Base-by-base conservation (phyloP, 2,888 invertebrate genomes). In the Dastarcus helophoroides region DNA sequence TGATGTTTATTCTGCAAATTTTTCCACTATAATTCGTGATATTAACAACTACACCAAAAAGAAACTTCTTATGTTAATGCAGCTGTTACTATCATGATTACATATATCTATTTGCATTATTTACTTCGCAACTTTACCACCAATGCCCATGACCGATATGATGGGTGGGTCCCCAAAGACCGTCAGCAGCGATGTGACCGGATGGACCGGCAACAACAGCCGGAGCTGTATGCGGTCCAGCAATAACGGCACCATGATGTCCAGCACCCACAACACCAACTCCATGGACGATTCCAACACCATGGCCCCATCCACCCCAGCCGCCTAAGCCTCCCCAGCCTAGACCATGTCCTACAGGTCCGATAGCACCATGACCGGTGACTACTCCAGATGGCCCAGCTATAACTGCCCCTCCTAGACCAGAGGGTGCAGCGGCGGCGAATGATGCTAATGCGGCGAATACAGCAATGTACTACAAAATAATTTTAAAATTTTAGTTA, bases 301-400 rank as follows among this genome's bases (percentile, higher is more conserved):
- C 29, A 10, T 13, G 29, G 24, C 33, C 29, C 14, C 16, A 24
- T 4, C 33, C 32, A 8, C 22, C 24, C 17, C 16, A 17, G 16
- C 33, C 33, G n/a, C 23, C 12, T 11, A 28, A 28, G 21, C 13
- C 24, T 12, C 24, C 24, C 33, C 23, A 33, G 9, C 24, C 24
- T 8, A 23, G 9, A 8, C 24, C 24, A 23, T 23, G 24, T 7
- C 24, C 24, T 7, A 19, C 19, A 19, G 19, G 7, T 8, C 6
- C 10, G 9, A 23, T 5, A 6, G 9, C 24, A 8, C 24, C 24
- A 23, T 23, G 24, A 9, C 27, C 33, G 10, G 29, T 28, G 11
- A 23, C 27, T 19, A 22, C 24, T 7, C 33, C 33, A 14, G 25
- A 24, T 4, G 33, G 33, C 12, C 33, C 33, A 21, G 33, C 33